phyloP scores from a whole-genome alignment of 2,888 invertebrate species.

The Parnassius glacialis region DNA sequence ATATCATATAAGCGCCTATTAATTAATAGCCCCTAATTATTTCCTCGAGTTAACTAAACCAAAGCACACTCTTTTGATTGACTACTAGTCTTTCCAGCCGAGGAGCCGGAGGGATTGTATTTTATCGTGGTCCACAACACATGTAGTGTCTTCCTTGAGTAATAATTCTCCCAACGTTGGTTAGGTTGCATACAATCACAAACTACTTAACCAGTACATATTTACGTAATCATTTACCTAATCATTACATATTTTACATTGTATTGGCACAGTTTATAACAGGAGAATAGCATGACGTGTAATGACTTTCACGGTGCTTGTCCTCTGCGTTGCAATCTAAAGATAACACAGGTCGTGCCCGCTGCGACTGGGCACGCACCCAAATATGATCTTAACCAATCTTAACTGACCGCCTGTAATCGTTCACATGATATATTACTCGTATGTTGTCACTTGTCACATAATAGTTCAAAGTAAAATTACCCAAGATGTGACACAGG shows the following conservation, averaged over 20 bases:
- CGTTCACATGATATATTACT: neutral
- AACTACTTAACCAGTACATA: neutral
- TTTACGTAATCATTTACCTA: too few relatives aligned
- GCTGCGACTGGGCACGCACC: slow-evolving; percentile 55
- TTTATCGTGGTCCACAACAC: too few relatives aligned
- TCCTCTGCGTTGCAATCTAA: slow-evolving; percentile 57
- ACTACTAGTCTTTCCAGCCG: too few relatives aligned
- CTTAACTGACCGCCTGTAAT: neutral
- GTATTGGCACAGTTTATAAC: neutral
- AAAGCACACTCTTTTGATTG: too few relatives aligned
- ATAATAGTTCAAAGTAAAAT: too few relatives aligned
- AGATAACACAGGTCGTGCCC: slow-evolving; percentile 60
- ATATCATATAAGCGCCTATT: too few relatives aligned
- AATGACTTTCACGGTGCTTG: slow-evolving; percentile 35
- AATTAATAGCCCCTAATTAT: too few relatives aligned
- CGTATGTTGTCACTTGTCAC: too few relatives aligned
- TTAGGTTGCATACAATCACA: neutral
- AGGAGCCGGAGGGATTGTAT: too few relatives aligned
- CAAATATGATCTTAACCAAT: slow-evolving; percentile 40
- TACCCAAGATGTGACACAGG: too few relatives aligned
- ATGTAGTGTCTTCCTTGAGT: neutral
- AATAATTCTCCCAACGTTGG: neutral
- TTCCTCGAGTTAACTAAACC: too few relatives aligned
- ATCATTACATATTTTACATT: neutral
- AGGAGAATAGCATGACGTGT: slow-evolving; percentile 11